Conservation (phyloP, 2,113 vertebrate species). For the Sylvicapra grimmia region DNA sequence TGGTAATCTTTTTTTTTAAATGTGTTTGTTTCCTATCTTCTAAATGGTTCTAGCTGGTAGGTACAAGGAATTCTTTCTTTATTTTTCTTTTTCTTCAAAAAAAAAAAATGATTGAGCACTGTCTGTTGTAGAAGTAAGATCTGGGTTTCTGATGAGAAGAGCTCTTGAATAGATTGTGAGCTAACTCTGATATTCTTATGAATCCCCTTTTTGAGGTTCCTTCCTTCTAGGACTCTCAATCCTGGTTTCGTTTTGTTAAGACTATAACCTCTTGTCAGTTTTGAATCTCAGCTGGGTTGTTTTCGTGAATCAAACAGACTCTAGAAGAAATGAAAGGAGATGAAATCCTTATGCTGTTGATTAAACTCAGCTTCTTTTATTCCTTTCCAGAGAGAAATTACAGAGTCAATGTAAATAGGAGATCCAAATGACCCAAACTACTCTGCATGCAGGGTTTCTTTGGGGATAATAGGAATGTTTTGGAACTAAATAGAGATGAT, state of each 20-base stretch:
- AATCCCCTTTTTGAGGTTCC: background rate
- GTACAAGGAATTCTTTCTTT: conserved; percentile 17
- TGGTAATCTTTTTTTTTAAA: background rate
- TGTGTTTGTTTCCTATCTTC: background rate
- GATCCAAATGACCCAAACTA: background rate
- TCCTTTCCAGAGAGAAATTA: conserved; percentile 19
- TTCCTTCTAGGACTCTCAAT: background rate
- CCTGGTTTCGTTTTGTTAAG: background rate
- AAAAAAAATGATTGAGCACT: background rate
- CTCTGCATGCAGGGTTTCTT: background rate
- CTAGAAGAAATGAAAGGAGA: background rate
- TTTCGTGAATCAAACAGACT: background rate
- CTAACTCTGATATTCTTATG: background rate
- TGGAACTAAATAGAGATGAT: background rate
- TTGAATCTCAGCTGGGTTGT: background rate
- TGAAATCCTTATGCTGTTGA: background rate
- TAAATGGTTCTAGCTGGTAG: background rate
- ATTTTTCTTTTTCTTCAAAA: background rate
- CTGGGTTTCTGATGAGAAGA: background rate
- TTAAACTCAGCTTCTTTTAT: background rate
- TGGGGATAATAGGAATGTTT: background rate
- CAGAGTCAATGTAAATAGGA: background rate
- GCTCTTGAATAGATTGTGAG: background rate
- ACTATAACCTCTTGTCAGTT: background rate
- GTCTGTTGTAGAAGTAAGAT: background rate